Percentiles rank a stretch among this genome's conserved stretches.
Conservation (phyloP, 2,113 vertebrate genomes). For the Gallinago jamesoni region DNA sequence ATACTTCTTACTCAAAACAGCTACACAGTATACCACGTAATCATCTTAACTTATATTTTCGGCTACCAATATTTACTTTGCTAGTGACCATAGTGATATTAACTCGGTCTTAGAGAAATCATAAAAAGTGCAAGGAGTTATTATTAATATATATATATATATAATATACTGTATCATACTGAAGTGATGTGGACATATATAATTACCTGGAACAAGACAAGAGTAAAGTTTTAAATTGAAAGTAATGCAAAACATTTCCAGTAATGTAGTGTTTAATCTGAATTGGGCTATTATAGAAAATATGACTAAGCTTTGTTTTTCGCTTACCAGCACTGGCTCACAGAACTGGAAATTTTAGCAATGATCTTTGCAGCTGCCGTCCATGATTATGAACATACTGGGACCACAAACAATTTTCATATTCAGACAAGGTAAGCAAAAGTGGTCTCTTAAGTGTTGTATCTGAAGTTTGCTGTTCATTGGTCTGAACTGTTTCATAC, state of each 20-base stretch:
- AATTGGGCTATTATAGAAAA: neutral
- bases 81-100: neutral
- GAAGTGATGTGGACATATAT: neutral
- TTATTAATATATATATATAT: neutral
- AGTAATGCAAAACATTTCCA: neutral
- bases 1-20: neutral
- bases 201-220: neutral
- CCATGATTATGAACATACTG: constrained; percentile 98
- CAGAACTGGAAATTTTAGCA: constrained; percentile 97
- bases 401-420: constrained; percentile 99
- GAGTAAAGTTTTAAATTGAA: neutral
- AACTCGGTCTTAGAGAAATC: neutral
- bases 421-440: constrained; percentile 91
- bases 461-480: neutral
- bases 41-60: neutral
- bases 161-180: neutral
- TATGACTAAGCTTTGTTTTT: constrained; percentile 44
- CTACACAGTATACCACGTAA: neutral
- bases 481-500: neutral
- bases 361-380: constrained; percentile 98
- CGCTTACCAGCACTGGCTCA: constrained; percentile 91
- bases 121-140: neutral
- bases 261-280: neutral
- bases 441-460: neutral
- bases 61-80: neutral